Evolutionary conservation across 53 echinoderm and acorn worm genomes (phyloP), one percentile per base, ranked within the genome.

Genomic region (Patiria pectinifera): DNA sequence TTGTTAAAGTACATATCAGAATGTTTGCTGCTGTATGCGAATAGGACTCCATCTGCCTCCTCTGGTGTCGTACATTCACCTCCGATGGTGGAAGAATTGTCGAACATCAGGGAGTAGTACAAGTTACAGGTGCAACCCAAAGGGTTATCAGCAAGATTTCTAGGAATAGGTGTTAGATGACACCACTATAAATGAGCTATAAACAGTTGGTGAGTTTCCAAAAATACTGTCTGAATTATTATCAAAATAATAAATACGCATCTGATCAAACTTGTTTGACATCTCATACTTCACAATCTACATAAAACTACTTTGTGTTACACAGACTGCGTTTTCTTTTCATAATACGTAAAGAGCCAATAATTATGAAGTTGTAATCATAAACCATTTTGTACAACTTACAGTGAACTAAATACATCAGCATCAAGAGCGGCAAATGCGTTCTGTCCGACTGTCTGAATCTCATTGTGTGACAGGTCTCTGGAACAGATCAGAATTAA

Each of bases 91-190:
- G 89, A 71, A 1, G 47, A 4, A 48, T 86, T 78, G 47, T 93
- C 63, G 61, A 92, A 82, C 0, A 19, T 62, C 62, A 98, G 49
- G 2, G 96, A 91, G 86, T 92, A 83, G 78, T 94, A 98, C 76
- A 94, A 81, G 66, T 94, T 94, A 81, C 98, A 98, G 48, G 94
- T 84, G 87, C 98, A 98, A 2, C 95, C 96, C 4, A 98, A 79
- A 25, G 74, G 85, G 74, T 96, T 98, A 62, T 72, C 59, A 35
- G 83, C 79, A 15, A 98, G 86, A 66, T 96, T 80, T 49, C 98
- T 98, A 74, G 8, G 24, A 79, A 47, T 1, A 79, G 12, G 11
- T 47, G 22, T 10, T 18, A 74, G 74, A 22, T 23, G 15, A 5
- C 21, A 19, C 21, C 3, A 18, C 3, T 21, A 18, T 12, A 15